Conservation (phyloP, 2,888 invertebrate genomes). For the Conus canariensis region DNA sequence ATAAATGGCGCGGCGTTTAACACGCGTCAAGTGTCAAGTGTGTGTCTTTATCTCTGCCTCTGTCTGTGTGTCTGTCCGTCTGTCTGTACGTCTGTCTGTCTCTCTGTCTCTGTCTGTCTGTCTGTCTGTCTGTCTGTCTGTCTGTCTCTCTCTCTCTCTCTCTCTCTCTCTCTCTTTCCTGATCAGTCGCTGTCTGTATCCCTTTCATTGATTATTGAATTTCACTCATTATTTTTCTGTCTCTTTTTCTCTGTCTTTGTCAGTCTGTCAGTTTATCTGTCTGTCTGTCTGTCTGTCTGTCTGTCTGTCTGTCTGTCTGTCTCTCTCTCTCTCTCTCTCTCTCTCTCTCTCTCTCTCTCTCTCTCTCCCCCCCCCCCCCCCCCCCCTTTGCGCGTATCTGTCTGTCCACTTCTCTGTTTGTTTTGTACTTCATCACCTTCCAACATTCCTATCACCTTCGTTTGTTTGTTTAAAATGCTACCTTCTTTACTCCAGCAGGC, state of each 20-base stretch:
- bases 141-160: not conserved
- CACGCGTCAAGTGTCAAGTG: too few species aligned
- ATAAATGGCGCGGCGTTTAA: too few species aligned
- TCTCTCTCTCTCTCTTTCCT: not conserved
- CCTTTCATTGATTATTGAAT: not conserved
- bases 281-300: not conserved
- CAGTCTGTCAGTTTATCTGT: not conserved
- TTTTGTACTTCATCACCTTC: not conserved
- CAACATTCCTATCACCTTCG: not conserved
- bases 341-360: not conserved
- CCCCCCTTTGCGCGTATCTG: not conserved
- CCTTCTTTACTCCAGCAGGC: too few species aligned
- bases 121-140: too few species aligned
- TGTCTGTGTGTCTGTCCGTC: too few species aligned
- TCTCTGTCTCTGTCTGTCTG: too few species aligned
- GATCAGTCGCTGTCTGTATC: not conserved
- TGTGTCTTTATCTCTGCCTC: too few species aligned
- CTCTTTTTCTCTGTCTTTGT: not conserved
- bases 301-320: not conserved
- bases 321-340: not conserved
- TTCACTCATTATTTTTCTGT: not conserved
- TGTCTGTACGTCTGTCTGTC: too few species aligned
- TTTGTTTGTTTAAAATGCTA: not conserved
- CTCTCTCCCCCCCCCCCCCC: not conserved
- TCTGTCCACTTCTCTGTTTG: not conserved